A percentile compares a stretch with the other conserved stretches of the same genome.
Conservation (phyloP, 2,113 vertebrate species). For the Tenebrosternarchus preto region DNA sequence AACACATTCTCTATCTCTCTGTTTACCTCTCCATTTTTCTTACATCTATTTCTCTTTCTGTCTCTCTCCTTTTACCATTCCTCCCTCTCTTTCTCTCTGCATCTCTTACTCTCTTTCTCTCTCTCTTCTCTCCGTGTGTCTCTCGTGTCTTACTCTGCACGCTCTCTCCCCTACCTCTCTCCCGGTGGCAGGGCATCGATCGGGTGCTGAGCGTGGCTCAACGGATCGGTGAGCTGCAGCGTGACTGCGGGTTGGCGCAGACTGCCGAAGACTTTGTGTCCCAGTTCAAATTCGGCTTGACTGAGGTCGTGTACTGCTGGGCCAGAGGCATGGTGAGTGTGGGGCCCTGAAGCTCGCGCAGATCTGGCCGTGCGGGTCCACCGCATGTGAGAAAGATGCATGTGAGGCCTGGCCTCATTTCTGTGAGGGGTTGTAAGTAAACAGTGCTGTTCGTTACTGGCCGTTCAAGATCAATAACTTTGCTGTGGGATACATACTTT, state of each 20-base stretch:
- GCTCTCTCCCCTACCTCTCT: neutral
- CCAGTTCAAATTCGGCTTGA: conserved; percentile 91
- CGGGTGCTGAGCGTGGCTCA: conserved; percentile 80
- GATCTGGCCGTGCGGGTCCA: conserved; percentile 51
- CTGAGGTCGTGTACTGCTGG: conserved; percentile 93
- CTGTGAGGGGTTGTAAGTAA: neutral
- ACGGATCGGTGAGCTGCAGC: conserved; percentile 83
- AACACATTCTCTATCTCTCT: too few species aligned
- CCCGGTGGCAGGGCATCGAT: conserved; percentile 74
- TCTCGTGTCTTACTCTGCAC: neutral
- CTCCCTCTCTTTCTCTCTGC: too few species aligned
- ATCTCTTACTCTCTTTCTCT: too few species aligned
- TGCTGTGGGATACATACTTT: neutral
- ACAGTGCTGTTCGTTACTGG: too few species aligned
- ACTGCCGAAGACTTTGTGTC: conserved; percentile 85
- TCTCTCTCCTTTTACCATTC: too few species aligned
- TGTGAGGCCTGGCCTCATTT: neutral
- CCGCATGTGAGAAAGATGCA: too few species aligned
- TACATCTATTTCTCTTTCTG: too few species aligned
- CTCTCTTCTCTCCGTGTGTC: neutral
- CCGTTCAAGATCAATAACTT: neutral
- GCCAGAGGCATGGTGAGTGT: conserved; percentile 88
- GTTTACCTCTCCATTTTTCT: rapidly evolving
- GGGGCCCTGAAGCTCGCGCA: neutral
- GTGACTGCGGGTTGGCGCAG: conserved; percentile 82